Base-by-base conservation (phyloP, 1,140 invertebrate genomes). In the Drosophila pruinosa region DNA sequence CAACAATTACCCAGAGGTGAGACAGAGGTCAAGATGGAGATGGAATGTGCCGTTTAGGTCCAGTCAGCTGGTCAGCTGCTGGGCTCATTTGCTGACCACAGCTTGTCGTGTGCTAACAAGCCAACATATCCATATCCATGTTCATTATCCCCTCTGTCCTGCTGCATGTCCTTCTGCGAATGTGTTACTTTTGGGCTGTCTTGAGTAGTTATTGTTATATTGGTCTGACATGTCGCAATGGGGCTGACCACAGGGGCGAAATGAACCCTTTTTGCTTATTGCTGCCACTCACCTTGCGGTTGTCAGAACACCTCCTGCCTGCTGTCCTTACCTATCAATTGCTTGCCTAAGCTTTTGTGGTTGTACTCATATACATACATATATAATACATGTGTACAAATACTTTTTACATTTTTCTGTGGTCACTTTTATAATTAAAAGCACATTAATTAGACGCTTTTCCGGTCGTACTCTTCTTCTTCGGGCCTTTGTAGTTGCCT, bases 131-230 rank as follows among this genome's bases (percentile, higher is more conserved):
- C 47, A 50, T 50, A 12, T 50, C 24, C 26, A 28, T 50, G 38
- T 19, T 10, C 6, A 22, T 10, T 43, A 5, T 22, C 12, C 7
- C 7, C 26, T 3, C 17, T 53, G 19, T 52, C 19, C 28, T 21
- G 21, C 12, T 52, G 61, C 39, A 17, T 71, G 53, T 68, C 70
- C 54, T 72, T 53, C 36, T 59, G 62, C 43, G 61, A 69, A 86
- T 82, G 82, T 86, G 82, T 86, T 86, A 86, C 82, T 86, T 86
- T 86, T 86, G 82, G 82, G 78, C 78, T 89, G 82, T 86, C 82
- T 86, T 86, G 82, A 86, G 82, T 75, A 88, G 83, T 86, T 86
- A 89, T 88, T 82, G 82, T 88, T 88, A 68, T 61, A 77, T 75
- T 77, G 72, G 48, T 50, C 45, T 78, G 78, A 88, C 82, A 76